These are phyloP conservation scores for Sylvia borin DNA, from an alignment of 2,797 vertebrate genomes.

Conservation along the genomic window DNA sequence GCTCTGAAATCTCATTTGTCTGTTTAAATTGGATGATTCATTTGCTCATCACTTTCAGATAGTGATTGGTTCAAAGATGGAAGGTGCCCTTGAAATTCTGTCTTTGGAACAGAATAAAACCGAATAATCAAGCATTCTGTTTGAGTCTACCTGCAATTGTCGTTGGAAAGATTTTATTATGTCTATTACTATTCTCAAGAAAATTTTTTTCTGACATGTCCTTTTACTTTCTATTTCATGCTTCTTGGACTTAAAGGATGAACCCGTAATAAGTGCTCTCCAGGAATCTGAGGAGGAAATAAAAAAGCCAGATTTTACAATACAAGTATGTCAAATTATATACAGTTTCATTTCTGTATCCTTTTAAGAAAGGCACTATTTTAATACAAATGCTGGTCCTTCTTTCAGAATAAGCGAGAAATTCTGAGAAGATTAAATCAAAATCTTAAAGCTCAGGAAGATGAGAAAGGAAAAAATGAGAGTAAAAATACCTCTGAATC, in stretches of 20 bases:
- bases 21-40: neutral
- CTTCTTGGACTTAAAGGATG: conserved; percentile 68
- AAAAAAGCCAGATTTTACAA: conserved; percentile 71
- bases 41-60: neutral
- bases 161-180: neutral
- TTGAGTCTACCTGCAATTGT: neutral
- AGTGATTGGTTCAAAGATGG: neutral
- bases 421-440: conserved; percentile 92
- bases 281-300: conserved; percentile 77
- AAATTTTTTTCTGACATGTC: neutral
- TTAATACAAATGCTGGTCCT: neutral
- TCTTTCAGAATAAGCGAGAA: conserved; percentile 87
- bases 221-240: conserved; percentile 17
- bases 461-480: conserved; percentile 65
- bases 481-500: neutral
- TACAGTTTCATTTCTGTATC: neutral
- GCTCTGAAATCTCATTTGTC: neutral
- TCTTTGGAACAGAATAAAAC: neutral
- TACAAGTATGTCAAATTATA: conserved; percentile 70
- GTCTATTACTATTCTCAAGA: neutral
- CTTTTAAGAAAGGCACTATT: conserved; percentile 2
- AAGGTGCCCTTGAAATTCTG: neutral
- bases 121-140: neutral
- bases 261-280: conserved; percentile 48
- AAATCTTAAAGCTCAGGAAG: conserved; percentile 86